These are phyloP conservation scores for Helleia helle DNA, from an alignment of 2,888 invertebrate genomes.

Conservation along the genomic window DNA sequence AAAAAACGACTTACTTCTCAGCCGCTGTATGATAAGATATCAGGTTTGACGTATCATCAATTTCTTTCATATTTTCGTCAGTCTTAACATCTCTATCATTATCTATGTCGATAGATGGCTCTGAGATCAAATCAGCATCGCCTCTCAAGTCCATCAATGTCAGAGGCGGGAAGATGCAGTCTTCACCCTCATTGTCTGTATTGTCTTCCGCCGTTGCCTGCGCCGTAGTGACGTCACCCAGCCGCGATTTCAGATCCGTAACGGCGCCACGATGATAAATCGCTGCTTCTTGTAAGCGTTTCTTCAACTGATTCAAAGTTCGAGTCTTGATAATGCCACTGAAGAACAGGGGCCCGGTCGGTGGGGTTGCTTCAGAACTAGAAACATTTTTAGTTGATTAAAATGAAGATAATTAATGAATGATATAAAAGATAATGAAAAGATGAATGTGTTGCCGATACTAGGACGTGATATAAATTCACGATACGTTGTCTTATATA, in stretches of 20 bases:
- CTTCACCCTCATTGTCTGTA: constrained; percentile 16
- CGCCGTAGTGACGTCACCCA: constrained; percentile 10
- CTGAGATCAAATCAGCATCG: constrained; percentile 30
- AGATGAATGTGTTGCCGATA: too few species aligned
- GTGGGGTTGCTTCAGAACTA: constrained; percentile 33
- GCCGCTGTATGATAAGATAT: constrained; percentile 44
- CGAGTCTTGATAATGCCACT: constrained; percentile 57
- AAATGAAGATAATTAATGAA: too few species aligned
- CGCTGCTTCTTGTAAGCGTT: constrained; percentile 41
- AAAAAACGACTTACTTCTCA: constrained; percentile 38
- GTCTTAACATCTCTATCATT: constrained; percentile 16
- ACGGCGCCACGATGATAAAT: constrained; percentile 40
- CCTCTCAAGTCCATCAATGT: constrained; percentile 41
- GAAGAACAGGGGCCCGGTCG: constrained; percentile 57
- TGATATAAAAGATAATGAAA: too few species aligned
- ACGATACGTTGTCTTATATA: too few species aligned
- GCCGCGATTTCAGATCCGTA: constrained; percentile 25
- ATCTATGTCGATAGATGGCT: constrained; percentile 14
- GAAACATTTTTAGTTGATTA: too few species aligned
- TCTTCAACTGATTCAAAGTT: constrained; percentile 41
- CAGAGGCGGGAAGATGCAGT: constrained; percentile 33
- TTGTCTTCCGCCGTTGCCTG: constrained; percentile 6
- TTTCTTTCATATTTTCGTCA: constrained; percentile 21
- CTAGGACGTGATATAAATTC: too few species aligned
- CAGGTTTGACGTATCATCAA: constrained; percentile 28